A percentile compares a stretch with the other conserved stretches of the same genome.
phyloP scores from a whole-genome alignment of 2,888 invertebrate species.

The Spicauda simplicius region DNA sequence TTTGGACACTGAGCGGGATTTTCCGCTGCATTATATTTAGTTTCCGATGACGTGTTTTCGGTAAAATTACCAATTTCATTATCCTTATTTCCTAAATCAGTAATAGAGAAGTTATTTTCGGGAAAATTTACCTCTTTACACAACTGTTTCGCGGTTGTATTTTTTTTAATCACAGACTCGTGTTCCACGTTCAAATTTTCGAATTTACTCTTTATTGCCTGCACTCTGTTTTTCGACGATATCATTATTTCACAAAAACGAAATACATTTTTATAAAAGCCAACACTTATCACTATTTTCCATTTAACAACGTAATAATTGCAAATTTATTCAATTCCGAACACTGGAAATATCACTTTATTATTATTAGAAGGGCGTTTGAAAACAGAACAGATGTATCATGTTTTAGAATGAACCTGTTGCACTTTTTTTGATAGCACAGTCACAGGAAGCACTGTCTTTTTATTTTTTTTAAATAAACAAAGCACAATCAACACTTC shows the following conservation, averaged over 20 bases:
- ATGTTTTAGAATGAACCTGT: conserved; percentile 44
- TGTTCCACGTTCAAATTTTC: conserved; percentile 77
- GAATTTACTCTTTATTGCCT: conserved; percentile 87
- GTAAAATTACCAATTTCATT: conserved; percentile 21
- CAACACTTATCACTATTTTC: conserved; percentile 23
- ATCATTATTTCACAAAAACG: conserved; percentile 71
- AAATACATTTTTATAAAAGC: conserved; percentile 60
- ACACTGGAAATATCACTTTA: conserved; percentile 33
- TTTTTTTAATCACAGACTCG: conserved; percentile 48
- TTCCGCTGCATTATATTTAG: conserved; percentile 38
- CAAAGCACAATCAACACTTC: conserved; percentile 28
- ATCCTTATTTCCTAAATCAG: conserved; percentile 34
- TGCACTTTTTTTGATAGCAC: conserved; percentile 40
- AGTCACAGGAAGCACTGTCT: conserved; percentile 27
- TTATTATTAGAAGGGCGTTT: conserved; percentile 16
- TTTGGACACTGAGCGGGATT: conserved; percentile 46
- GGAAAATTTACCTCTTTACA: conserved; percentile 35
- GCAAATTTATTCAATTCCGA: conserved; percentile 20
- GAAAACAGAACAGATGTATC: conserved; percentile 36
- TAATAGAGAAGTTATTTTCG: conserved; percentile 8
- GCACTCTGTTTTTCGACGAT: conserved; percentile 84
- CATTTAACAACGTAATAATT: conserved; percentile 21
- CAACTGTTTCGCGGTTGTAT: conserved; percentile 45
- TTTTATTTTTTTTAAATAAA: conserved; percentile 25
- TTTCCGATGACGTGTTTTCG: conserved; percentile 34